These are phyloP conservation scores for Todiramphus saurophagus DNA, from an alignment of 2,113 vertebrate species.

Conservation along the genomic window DNA sequence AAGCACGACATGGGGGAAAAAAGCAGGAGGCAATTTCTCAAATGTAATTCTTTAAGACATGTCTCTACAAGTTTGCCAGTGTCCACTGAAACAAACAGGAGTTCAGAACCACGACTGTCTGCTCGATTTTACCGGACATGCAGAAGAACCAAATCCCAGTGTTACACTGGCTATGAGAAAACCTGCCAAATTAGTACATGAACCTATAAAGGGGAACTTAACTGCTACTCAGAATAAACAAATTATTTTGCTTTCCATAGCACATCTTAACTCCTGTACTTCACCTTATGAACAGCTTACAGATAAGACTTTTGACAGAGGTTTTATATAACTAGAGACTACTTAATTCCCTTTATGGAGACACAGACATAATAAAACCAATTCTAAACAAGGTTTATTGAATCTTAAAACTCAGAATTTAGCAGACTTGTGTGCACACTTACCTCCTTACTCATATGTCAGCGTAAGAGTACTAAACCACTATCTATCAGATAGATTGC, in stretches of 20 bases:
- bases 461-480: neutral
- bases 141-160: neutral
- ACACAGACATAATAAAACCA: neutral
- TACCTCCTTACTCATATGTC: neutral
- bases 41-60: neutral
- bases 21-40: constrained; percentile 22
- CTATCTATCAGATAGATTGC: neutral
- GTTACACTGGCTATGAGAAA: neutral
- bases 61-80: neutral
- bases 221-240: neutral
- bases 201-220: neutral
- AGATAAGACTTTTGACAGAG: neutral
- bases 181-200: neutral
- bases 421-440: accelerated
- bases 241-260: neutral
- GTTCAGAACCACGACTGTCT: neutral
- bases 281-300: neutral
- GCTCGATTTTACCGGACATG: neutral
- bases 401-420: neutral
- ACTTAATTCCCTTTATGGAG: neutral
- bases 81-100: neutral
- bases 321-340: neutral
- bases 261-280: neutral
- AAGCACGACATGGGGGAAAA: neutral
- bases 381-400: neutral